Base-by-base conservation (phyloP, 2,113 vertebrate genomes). In the Rutilus rutilus region DNA sequence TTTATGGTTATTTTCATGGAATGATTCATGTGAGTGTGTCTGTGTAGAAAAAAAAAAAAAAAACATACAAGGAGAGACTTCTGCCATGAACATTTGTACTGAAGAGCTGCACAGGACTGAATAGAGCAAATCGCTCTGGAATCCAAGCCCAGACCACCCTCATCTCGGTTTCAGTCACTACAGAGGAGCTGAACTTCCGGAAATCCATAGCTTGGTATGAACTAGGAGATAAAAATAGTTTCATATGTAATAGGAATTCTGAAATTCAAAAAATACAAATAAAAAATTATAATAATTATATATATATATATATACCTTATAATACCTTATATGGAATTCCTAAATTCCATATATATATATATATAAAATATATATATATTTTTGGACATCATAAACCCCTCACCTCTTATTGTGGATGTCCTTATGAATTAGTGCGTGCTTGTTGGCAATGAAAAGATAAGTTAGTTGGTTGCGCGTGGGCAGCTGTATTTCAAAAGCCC, bases 91-190 rank as follows among this genome's bases (percentile, higher is more conserved):
- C 89, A 4, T 90, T 86, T 14, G 93, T 95, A 84, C 92, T 95
- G 90, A 96, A 97, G 85, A 97, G 91, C 79, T 91, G 91, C 57
- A 94, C 82, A 0, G 96, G 97, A 23, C 93, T 93, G 89, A 95
- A 96, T 59, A 97, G 95, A 59, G 97, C 95, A 86, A 96, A 96
- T 30, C 97, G 95, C 84, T 97, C 96, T 0, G 97, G 97, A 79
- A 97, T 97, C 97, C 96, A 97, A 87, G 96, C 96, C 96, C 97
- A 97, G 79, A 97, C 9, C 0, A 96, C 90, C 84, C 95, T 94
- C 96, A 97, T 97, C 93, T 96, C 96, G 15, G 94, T 96, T 23
- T 88, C 92, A 0, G 93, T 96, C 47, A 97, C 95, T 2, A 92
- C 93, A 83, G 85, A 92, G 82, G 96, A 97, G 89, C 79, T 92